phyloP scores from a whole-genome alignment of 2,797 vertebrate species.

The Neomorphus geoffroyi region DNA sequence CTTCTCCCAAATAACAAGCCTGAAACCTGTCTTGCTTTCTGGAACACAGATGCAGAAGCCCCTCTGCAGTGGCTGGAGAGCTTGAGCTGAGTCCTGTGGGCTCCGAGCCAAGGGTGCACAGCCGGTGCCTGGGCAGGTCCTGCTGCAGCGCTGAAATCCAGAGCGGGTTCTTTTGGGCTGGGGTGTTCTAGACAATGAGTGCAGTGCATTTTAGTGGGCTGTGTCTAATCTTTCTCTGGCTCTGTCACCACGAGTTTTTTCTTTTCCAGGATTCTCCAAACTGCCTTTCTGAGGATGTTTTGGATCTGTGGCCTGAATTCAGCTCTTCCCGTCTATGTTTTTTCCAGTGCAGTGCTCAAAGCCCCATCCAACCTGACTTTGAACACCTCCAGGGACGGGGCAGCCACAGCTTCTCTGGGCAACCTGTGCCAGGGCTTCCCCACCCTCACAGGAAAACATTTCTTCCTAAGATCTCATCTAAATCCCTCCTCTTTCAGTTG shows the following conservation, averaged over 20 bases:
- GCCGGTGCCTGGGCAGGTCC: slow-evolving; percentile 15
- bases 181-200: background rate
- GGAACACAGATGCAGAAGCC: slow-evolving; percentile 37
- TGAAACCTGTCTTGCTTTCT: background rate
- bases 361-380: too few species aligned
- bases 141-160: background rate
- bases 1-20: background rate
- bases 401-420: too few species aligned
- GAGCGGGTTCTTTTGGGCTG: background rate
- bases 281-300: background rate
- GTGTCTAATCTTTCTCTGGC: background rate
- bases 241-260: slow-evolving; percentile 4
- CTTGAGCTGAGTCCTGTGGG: background rate
- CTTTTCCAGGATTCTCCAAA: slow-evolving; percentile 17
- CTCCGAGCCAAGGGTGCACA: background rate
- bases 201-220: background rate
- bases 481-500: too few species aligned
- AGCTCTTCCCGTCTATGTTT: background rate
- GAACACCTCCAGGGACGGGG: too few species aligned
- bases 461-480: too few species aligned
- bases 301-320: background rate
- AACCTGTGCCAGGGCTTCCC: too few species aligned
- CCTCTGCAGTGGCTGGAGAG: background rate
- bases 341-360: background rate
- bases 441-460: too few species aligned